phyloP scores from a whole-genome alignment of 2,888 invertebrate species.

The Amiota communis region DNA sequence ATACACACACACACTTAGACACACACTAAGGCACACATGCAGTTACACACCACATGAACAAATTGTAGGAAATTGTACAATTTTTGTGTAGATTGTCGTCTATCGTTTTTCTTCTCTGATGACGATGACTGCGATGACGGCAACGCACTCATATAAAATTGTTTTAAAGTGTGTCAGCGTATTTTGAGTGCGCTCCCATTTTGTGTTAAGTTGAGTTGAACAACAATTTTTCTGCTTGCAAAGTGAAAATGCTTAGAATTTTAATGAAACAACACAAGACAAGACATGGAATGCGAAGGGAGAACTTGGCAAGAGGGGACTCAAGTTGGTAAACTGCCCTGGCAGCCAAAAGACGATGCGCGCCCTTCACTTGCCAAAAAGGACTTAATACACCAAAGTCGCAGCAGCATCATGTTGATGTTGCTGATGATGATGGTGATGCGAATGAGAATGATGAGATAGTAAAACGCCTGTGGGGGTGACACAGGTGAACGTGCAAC shows the following conservation, averaged over 20 bases:
- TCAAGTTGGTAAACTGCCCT: background rate
- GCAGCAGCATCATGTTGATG: no score
- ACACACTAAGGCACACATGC: background rate
- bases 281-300: background rate
- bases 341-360: background rate
- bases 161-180: conserved; percentile 67
- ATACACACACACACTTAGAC: background rate
- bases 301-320: background rate
- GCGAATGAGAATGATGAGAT: no score
- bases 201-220: conserved; percentile 14
- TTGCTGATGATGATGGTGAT: no score
- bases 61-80: conserved; percentile 28
- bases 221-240: conserved; percentile 18
- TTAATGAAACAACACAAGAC: conserved; percentile 24
- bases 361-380: no score
- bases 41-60: conserved; percentile 10
- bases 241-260: conserved; percentile 29
- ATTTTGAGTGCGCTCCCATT: conserved; percentile 28
- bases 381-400: no score
- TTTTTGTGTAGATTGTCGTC: conserved; percentile 1
- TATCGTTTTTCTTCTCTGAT: background rate
- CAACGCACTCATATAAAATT: conserved; percentile 48
- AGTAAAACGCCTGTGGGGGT: no score
- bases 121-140: no score
- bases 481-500: background rate